Evolutionary conservation across 2,113 vertebrate species (phyloP).

Genomic region (Xenopus laevis): DNA sequence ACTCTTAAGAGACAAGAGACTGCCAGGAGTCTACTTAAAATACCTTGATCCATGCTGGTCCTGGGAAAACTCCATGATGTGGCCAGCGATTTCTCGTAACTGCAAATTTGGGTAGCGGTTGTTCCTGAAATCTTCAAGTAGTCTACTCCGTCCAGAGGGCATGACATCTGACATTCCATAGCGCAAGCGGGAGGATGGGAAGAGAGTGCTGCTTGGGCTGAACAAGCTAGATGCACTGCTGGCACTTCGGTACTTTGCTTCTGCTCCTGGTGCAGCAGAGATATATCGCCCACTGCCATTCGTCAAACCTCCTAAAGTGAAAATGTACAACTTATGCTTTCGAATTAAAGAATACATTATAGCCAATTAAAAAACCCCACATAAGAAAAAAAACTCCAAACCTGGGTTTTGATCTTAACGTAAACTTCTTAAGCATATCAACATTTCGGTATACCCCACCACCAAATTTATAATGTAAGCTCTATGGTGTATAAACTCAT

Average conservation of each 20-base stretch:
- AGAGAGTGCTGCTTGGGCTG: slow-evolving; percentile 94
- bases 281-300: slow-evolving; percentile 97
- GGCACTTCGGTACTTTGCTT: slow-evolving; percentile 94
- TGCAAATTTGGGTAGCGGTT: slow-evolving; percentile 97
- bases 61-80: slow-evolving; percentile 99
- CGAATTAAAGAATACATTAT: too few relatives aligned
- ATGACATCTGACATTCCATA: slow-evolving; percentile 97
- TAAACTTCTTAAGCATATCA: too few relatives aligned
- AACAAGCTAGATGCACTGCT: slow-evolving; percentile 95
- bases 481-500: too few relatives aligned
- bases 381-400: too few relatives aligned
- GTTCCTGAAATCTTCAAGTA: slow-evolving; percentile 96
- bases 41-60: slow-evolving; percentile 98
- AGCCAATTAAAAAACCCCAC: too few relatives aligned
- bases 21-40: not conserved
- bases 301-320: slow-evolving; percentile 82
- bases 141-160: slow-evolving; percentile 93
- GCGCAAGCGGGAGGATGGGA: slow-evolving; percentile 91
- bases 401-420: too few relatives aligned
- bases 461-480: too few relatives aligned
- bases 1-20: not conserved
- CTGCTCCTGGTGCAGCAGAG: slow-evolving; percentile 92
- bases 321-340: too few relatives aligned
- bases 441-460: too few relatives aligned
- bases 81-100: slow-evolving; percentile 92